Percentiles rank a stretch among this genome's conserved stretches.
Evolutionary conservation across 2,113 vertebrate species (phyloP).

Genomic region (Meles meles): DNA sequence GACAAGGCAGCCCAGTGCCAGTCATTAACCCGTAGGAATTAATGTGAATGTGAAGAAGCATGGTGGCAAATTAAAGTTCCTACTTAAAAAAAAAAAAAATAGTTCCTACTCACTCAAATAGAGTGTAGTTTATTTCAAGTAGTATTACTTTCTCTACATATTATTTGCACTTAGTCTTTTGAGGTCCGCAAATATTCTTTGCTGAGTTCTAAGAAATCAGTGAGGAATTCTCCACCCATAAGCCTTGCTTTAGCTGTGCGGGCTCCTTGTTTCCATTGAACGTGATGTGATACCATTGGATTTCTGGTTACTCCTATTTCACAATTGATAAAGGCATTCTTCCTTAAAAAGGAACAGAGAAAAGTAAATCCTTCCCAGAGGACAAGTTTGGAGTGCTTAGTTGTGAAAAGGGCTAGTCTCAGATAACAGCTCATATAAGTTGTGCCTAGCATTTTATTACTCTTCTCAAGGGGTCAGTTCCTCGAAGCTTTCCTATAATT

Average conservation of each 20-base stretch:
- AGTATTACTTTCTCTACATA: not conserved
- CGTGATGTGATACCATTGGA: not conserved
- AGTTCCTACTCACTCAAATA: not conserved
- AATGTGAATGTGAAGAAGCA: conserved; percentile 9
- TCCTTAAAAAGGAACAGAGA: not conserved
- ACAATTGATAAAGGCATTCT: conserved; percentile 10
- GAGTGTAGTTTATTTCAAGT: conserved; percentile 8
- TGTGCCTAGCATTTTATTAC: not conserved
- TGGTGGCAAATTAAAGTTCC: not conserved
- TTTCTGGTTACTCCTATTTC: conserved; percentile 2
- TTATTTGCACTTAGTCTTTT: not conserved
- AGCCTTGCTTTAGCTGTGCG: not conserved
- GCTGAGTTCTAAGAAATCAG: not conserved
- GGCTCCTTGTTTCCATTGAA: not conserved
- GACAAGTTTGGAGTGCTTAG: not conserved
- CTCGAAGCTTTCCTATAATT: not conserved
- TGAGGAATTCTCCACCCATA: not conserved
- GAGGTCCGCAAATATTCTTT: not conserved
- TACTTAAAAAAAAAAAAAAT: not conserved
- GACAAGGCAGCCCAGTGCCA: not conserved
- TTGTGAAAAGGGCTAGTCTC: not conserved
- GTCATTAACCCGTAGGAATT: conserved; percentile 44
- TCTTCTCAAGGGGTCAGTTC: not conserved
- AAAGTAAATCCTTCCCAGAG: not conserved
- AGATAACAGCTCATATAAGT: not conserved